A percentile compares a stretch with the other conserved stretches of the same genome.
Evolutionary conservation across 2,797 vertebrate species (phyloP).

Genomic region (Micropoecilia bifurca): DNA sequence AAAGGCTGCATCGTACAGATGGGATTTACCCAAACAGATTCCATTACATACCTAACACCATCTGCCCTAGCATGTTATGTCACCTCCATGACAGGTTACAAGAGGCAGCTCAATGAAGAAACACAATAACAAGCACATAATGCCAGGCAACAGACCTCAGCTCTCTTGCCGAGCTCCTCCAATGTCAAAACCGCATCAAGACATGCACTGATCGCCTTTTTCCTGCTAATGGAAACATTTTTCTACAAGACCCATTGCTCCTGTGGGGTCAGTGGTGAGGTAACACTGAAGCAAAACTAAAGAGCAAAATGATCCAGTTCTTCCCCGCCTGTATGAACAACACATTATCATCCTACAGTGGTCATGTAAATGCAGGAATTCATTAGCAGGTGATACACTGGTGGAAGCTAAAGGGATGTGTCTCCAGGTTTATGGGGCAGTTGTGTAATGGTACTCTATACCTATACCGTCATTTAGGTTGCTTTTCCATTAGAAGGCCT

Average conservation of each 20-base stretch:
- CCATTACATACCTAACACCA: slow-evolving; percentile 56
- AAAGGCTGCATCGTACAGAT: slow-evolving; percentile 49
- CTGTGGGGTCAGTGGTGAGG: slow-evolving; percentile 51
- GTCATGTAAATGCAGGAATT: slow-evolving; percentile 70
- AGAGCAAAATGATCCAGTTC: slow-evolving; percentile 23
- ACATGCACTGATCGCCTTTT: slow-evolving; percentile 60
- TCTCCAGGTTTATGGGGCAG: slow-evolving; percentile 27
- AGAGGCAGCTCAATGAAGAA: slow-evolving; percentile 56
- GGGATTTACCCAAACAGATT: slow-evolving; percentile 57
- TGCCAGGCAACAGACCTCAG: slow-evolving; percentile 56
- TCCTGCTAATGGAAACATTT: slow-evolving; percentile 50
- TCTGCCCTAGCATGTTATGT: slow-evolving; percentile 68
- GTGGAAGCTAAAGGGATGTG: slow-evolving; percentile 36
- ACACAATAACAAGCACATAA: slow-evolving; percentile 65
- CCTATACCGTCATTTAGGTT: not conserved
- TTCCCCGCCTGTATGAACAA: slow-evolving; percentile 43
- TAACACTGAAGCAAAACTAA: slow-evolving; percentile 12
- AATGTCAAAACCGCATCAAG: slow-evolving; percentile 67
- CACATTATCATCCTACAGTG: slow-evolving; percentile 56
- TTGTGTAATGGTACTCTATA: not conserved
- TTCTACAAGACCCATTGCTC: slow-evolving; percentile 57
- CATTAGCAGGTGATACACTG: slow-evolving; percentile 42
- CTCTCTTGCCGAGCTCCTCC: slow-evolving; percentile 52
- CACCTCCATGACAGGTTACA: slow-evolving; percentile 73
- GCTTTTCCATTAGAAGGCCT: not conserved